These are phyloP conservation scores for Ashinkailepas kermadecensis DNA, from an alignment of 2,888 invertebrate species.

Conservation along the genomic window DNA sequence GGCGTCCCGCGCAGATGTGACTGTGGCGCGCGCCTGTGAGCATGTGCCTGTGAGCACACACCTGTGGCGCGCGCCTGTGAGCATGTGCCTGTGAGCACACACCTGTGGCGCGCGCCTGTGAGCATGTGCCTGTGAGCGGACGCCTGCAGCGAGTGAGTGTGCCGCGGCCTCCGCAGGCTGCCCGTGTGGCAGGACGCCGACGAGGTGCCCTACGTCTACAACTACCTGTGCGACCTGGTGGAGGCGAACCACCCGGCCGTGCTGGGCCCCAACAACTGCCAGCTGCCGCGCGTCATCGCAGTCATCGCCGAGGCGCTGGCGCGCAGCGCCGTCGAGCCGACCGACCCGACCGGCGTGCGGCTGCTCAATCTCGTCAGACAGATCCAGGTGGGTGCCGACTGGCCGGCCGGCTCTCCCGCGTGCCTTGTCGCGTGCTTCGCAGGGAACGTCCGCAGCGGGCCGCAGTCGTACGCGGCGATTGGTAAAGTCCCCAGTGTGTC, in stretches of 20 bases:
- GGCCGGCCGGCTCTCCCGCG: not conserved
- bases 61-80: no score
- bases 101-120: no score
- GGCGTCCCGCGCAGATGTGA: no score
- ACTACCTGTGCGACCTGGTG: slow-evolving; percentile 88
- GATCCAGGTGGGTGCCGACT: slow-evolving; percentile 57
- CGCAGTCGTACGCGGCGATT: no score
- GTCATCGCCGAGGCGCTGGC: slow-evolving; percentile 86
- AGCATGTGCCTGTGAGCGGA: no score
- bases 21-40: no score
- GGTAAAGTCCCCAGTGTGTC: not conserved
- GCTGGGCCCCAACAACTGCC: slow-evolving; percentile 75
- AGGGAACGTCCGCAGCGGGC: no score
- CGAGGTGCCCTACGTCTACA: slow-evolving; percentile 92
- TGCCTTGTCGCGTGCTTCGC: no score
- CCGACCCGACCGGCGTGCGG: slow-evolving; percentile 63
- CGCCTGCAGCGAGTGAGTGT: no score
- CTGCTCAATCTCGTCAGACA: slow-evolving; percentile 78
- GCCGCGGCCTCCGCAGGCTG: slow-evolving; percentile 56
- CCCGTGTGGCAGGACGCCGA: slow-evolving; percentile 94
- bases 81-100: no score
- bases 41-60: no score
- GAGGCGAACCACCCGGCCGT: slow-evolving; percentile 82
- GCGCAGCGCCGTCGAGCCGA: slow-evolving; percentile 68
- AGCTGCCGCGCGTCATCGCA: slow-evolving; percentile 77